Conservation (phyloP, 2,797 vertebrate genomes). For the Danio choprae region DNA sequence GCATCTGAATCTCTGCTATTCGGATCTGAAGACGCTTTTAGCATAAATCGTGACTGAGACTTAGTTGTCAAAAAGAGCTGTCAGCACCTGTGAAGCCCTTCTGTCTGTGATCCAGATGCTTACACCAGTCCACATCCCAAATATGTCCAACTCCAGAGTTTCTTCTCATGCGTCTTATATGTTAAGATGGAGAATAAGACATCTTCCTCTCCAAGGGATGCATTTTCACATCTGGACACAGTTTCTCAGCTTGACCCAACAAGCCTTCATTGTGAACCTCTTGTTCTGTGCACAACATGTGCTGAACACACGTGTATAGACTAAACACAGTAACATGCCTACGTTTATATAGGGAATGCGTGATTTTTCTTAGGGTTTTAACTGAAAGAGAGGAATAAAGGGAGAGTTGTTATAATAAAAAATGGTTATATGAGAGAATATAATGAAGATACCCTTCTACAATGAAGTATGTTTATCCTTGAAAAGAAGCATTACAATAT, state of each 20-base stretch:
- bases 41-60: background rate
- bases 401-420: background rate
- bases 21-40: background rate
- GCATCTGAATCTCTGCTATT: background rate
- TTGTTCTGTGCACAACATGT: conserved; percentile 50
- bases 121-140: conserved; percentile 6
- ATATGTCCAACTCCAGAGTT: conserved; percentile 1
- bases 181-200: conserved; percentile 24
- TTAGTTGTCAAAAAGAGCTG: background rate
- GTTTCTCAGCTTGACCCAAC: conserved; percentile 18
- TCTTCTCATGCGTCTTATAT: conserved; percentile 12
- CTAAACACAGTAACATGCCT: background rate
- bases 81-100: conserved; percentile 12
- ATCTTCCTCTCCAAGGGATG: conserved; percentile 24
- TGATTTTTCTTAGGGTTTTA: background rate
- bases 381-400: background rate
- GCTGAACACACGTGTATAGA: background rate
- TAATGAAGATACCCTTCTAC: too few relatives aligned
- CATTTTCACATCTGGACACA: conserved; percentile 25
- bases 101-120: background rate
- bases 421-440: background rate
- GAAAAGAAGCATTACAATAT: too few relatives aligned
- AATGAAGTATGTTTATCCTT: too few relatives aligned
- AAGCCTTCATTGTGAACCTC: conserved; percentile 51
- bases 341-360: background rate